Evolutionary conservation across 2,797 vertebrate species (phyloP).

Genomic region (Premnoplex brunnescens): DNA sequence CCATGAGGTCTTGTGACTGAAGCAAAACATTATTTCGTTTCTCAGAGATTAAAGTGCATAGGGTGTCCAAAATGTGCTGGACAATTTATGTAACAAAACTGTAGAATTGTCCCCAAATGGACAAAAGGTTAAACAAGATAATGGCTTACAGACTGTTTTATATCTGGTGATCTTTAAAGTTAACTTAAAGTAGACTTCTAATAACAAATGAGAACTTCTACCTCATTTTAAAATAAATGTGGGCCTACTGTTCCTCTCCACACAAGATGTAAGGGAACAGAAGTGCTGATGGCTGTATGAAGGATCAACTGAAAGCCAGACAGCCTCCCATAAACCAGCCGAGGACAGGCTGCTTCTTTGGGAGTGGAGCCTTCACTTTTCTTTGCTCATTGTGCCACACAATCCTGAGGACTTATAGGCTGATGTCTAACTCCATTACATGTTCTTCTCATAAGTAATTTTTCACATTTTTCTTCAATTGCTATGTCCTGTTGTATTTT

Average conservation of each 20-base stretch:
- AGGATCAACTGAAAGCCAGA: background rate
- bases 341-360: background rate
- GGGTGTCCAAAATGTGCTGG: background rate
- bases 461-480: background rate
- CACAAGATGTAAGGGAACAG: background rate
- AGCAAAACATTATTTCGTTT: no score
- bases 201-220: background rate
- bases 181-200: background rate
- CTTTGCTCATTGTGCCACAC: background rate
- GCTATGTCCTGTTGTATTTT: background rate
- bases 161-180: background rate
- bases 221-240: background rate
- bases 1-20: no score
- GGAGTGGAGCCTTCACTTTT: background rate
- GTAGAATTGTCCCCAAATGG: background rate
- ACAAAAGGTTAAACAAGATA: background rate
- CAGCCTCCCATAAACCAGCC: background rate
- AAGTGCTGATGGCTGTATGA: background rate
- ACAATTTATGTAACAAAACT: background rate
- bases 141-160: background rate
- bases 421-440: rapidly evolving
- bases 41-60: background rate
- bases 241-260: background rate
- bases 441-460: background rate
- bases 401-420: background rate